These are phyloP conservation scores for Mesocricetus auratus DNA, from an alignment of 2,113 vertebrate genomes.

Conservation along the genomic window DNA sequence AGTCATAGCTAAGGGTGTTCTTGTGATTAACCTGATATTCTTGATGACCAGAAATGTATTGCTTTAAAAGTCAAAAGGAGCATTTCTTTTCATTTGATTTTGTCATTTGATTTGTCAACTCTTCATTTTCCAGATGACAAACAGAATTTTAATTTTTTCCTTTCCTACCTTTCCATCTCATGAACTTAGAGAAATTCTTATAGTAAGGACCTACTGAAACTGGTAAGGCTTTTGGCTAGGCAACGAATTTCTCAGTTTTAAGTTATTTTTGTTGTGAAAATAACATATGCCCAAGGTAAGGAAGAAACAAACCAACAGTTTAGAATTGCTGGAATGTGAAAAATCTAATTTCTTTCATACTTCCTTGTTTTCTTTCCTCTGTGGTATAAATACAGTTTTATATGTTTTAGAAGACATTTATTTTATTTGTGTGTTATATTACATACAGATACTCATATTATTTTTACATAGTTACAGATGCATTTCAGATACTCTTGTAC, in stretches of 20 bases:
- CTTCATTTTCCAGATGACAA: constrained; percentile 12
- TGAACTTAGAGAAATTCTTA: neutral
- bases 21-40: neutral
- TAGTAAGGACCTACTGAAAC: neutral
- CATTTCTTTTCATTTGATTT: neutral
- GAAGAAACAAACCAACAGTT: neutral
- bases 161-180: neutral
- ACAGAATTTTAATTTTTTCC: neutral
- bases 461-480: neutral
- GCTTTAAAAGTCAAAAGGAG: neutral
- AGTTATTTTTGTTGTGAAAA: constrained; percentile 38
- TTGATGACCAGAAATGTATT: neutral
- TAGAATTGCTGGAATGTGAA: neutral
- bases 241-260: neutral
- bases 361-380: neutral
- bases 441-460: neutral
- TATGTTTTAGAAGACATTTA: neutral
- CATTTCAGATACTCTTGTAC: constrained; percentile 1
- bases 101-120: neutral
- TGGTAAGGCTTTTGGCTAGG: neutral
- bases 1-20: neutral
- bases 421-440: neutral
- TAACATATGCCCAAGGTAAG: neutral
- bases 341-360: neutral
- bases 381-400: neutral